These are phyloP conservation scores for Notarius lentiginosus DNA, from an alignment of 2,113 vertebrate genomes.

Conservation along the genomic window DNA sequence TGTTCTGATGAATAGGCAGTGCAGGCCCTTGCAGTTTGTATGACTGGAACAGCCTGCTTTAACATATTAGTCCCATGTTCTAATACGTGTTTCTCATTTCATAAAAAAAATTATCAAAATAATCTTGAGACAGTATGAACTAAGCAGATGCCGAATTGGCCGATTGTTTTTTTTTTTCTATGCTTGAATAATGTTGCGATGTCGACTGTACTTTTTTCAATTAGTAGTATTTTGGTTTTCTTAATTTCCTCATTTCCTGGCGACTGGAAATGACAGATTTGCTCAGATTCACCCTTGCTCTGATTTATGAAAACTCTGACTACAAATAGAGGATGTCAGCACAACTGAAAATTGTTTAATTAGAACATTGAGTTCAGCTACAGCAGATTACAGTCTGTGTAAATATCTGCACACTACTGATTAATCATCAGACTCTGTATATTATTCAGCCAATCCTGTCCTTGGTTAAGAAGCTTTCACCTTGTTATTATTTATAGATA, in stretches of 20 bases:
- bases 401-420: background rate
- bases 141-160: slow-evolving; percentile 7
- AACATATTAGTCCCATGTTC: background rate
- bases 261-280: background rate
- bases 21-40: background rate
- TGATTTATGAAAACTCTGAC: background rate
- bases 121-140: background rate
- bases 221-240: background rate
- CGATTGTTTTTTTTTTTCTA: background rate
- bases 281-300: background rate
- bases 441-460: background rate
- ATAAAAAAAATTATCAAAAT: background rate
- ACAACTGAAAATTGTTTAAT: background rate
- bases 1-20: background rate
- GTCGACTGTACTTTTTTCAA: background rate
- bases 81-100: background rate
- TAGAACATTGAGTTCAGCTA: background rate
- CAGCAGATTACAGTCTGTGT: background rate
- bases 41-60: background rate
- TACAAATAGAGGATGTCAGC: background rate
- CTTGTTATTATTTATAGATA: background rate
- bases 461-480: background rate
- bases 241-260: slow-evolving; percentile 2
- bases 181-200: background rate
- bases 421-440: background rate